phyloP scores from a whole-genome alignment of 2,113 vertebrate species.

The zebrafish (Danio rerio) region GRCz12tu NC_133183.1:23565501-23566000 shows the following conservation, averaged over 20 bases:
- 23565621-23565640: conserved; percentile 23
- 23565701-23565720: conserved; percentile 15
- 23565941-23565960: too few relatives aligned
- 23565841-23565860: too few relatives aligned
- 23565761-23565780: neutral
- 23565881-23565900: too few relatives aligned
- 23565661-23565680: neutral
- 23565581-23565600: conserved; percentile 26
- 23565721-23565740: conserved; percentile 31
- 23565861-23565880: too few relatives aligned
- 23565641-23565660: conserved; percentile 18
- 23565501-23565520: conserved; percentile 20
- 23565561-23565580: conserved; percentile 37
- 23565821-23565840: too few relatives aligned
- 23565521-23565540: conserved; percentile 10
- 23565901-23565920: too few relatives aligned
- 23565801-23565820: too few relatives aligned
- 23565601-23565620: conserved; percentile 39
- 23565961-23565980: too few relatives aligned
- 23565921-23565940: too few relatives aligned
- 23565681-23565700: conserved; percentile 11
- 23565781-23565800: conserved; percentile 14
- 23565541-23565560: conserved; percentile 36
- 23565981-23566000: too few relatives aligned
- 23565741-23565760: neutral